Conservation (phyloP, 2,113 vertebrate species). For the Oriolus oriolus region DNA sequence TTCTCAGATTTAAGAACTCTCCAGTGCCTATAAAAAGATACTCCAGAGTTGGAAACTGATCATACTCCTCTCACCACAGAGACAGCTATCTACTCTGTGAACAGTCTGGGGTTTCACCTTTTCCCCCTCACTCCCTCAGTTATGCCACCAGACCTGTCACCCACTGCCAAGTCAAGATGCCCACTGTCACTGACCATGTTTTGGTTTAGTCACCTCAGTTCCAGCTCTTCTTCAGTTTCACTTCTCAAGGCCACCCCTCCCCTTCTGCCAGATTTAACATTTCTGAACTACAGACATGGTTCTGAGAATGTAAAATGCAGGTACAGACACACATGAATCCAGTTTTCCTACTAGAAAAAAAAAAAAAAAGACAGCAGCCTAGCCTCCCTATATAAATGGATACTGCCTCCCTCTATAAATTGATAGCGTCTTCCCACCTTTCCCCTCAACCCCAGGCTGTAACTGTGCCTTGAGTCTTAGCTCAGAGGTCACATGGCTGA, state of each 20-base stretch:
- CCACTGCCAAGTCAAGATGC: background rate
- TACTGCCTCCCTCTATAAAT: fast-evolving
- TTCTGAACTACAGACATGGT: background rate
- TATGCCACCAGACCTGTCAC: background rate
- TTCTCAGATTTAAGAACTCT: background rate
- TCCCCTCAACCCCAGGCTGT: background rate
- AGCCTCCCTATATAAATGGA: background rate
- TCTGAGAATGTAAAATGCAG: background rate
- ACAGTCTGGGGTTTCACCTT: background rate
- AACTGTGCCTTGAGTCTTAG: background rate
- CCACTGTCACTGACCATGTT: background rate
- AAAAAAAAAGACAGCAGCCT: background rate
- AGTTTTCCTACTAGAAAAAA: background rate
- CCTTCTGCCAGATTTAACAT: background rate
- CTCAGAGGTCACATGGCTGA: background rate
- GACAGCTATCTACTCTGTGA: background rate
- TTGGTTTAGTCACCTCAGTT: background rate
- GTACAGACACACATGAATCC: background rate
- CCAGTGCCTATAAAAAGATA: background rate
- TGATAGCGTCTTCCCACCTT: background rate
- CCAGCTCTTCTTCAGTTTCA: background rate
- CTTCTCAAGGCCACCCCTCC: background rate
- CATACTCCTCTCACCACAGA: background rate
- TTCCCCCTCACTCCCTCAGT: fast-evolving
- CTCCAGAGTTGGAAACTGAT: background rate